Evolutionary conservation across 30 jellyfish, hydroid and myxozoan species (phyloP).

Genomic region (Cassiopea andromeda): DNA sequence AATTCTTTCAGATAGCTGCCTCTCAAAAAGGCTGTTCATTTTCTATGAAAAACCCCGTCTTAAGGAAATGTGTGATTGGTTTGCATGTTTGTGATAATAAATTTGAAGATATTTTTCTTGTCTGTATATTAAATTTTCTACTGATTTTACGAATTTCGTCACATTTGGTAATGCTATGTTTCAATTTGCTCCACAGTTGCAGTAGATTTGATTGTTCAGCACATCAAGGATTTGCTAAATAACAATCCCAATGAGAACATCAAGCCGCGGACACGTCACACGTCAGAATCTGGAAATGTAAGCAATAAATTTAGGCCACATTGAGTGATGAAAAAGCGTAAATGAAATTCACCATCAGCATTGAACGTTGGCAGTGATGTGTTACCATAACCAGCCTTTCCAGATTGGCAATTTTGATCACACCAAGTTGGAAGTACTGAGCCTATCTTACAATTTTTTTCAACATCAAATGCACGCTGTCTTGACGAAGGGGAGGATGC

Average conservation of each 20-base stretch:
- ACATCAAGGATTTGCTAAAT: constrained; percentile 75
- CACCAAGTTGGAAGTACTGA: too few species aligned
- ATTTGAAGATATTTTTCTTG: too few species aligned
- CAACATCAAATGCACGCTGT: too few species aligned
- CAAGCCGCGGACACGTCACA: constrained; percentile 58
- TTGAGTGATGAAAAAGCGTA: not conserved
- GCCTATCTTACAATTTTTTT: too few species aligned
- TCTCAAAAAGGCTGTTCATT: too few species aligned
- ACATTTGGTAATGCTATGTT: not conserved
- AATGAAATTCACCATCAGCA: not conserved
- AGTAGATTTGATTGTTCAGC: constrained; percentile 86
- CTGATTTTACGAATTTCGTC: not conserved
- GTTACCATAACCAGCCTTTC: too few species aligned
- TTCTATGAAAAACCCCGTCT: too few species aligned
- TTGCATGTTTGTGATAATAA: too few species aligned
- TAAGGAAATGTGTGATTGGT: too few species aligned
- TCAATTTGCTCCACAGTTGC: constrained; percentile 63
- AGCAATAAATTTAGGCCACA: constrained; percentile 78
- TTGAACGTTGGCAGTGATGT: not conserved
- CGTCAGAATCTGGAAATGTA: constrained; percentile 65
- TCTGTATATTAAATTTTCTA: not conserved
- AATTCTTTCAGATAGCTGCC: too few species aligned
- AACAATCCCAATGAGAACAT: constrained; percentile 3
- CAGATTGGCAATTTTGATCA: too few species aligned
- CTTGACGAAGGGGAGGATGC: too few species aligned